A percentile compares a stretch with the other conserved stretches of the same genome.
Evolutionary conservation across 2,888 invertebrate genomes (phyloP).

Genomic region (Labia minor): DNA sequence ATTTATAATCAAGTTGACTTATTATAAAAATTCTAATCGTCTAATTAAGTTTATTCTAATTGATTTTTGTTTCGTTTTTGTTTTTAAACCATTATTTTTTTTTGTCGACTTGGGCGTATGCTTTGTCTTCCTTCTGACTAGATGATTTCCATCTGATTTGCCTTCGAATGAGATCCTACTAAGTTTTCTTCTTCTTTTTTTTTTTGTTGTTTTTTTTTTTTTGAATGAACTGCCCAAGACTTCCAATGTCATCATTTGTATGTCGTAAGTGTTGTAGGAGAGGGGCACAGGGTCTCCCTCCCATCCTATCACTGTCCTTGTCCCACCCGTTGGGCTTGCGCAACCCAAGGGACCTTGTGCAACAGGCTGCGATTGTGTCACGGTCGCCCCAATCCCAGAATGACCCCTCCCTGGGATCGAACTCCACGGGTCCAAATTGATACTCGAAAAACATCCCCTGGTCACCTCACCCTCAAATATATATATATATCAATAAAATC

Average conservation of each 20-base stretch:
- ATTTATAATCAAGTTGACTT: too few species aligned
- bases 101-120: too few species aligned
- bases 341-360: background rate
- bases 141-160: too few species aligned
- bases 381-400: constrained; percentile 1
- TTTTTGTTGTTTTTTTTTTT: background rate
- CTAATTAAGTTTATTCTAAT: too few species aligned
- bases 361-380: constrained; percentile 13
- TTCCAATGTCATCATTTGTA: background rate
- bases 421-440: background rate
- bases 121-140: too few species aligned
- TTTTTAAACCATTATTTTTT: too few species aligned
- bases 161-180: too few species aligned
- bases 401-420: background rate
- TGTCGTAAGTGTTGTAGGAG: background rate
- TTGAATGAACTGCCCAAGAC: constrained; percentile 1
- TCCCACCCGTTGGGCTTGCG: constrained; percentile 7
- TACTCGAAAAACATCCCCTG: background rate
- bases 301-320: constrained; percentile 5
- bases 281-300: background rate
- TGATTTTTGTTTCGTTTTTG: too few species aligned
- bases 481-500: background rate
- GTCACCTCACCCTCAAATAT: background rate
- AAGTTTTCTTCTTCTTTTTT: too few species aligned
- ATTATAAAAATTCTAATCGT: too few species aligned